phyloP scores from a whole-genome alignment of 2,113 vertebrate species.

The Stomatorhinus ivindoensis region DNA sequence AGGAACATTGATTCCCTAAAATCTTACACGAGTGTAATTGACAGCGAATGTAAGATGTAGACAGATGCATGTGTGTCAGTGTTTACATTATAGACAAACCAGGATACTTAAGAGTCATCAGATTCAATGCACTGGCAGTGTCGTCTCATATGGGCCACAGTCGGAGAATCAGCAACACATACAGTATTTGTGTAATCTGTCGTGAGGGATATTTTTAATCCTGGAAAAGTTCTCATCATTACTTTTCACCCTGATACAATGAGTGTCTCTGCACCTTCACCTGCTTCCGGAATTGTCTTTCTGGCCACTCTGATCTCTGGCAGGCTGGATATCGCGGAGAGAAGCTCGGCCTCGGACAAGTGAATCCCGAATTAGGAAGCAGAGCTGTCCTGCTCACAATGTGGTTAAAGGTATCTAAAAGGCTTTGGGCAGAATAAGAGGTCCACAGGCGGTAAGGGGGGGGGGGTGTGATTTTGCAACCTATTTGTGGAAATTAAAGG shows the following conservation, averaged over 20 bases:
- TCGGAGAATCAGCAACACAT: slow-evolving; percentile 46
- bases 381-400: slow-evolving; percentile 1
- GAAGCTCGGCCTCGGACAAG: slow-evolving; percentile 33
- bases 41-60: too few species aligned
- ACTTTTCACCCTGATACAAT: slow-evolving; percentile 46
- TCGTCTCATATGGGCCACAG: slow-evolving; percentile 27
- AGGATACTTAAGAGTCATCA: not conserved
- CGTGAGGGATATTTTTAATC: slow-evolving; percentile 43
- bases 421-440: slow-evolving; percentile 2
- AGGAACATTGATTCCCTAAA: not conserved
- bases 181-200: slow-evolving; percentile 63
- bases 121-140: not conserved
- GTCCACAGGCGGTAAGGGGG: not conserved
- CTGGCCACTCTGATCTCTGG: not conserved
- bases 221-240: slow-evolving; percentile 50
- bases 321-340: slow-evolving; percentile 42
- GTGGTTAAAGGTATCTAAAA: not conserved
- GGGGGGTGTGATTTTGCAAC: slow-evolving; percentile 21
- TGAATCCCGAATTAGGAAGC: slow-evolving; percentile 45
- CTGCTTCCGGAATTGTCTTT: slow-evolving; percentile 16
- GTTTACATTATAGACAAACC: not conserved
- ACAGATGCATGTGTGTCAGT: not conserved
- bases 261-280: slow-evolving; percentile 41
- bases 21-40: not conserved
- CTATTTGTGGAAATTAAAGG: slow-evolving; percentile 60